Evolutionary conservation across 1,140 invertebrate genomes (phyloP), one percentile per base, ranked within the genome.

Genomic region (Macrosteles quadrilineatus): DNA sequence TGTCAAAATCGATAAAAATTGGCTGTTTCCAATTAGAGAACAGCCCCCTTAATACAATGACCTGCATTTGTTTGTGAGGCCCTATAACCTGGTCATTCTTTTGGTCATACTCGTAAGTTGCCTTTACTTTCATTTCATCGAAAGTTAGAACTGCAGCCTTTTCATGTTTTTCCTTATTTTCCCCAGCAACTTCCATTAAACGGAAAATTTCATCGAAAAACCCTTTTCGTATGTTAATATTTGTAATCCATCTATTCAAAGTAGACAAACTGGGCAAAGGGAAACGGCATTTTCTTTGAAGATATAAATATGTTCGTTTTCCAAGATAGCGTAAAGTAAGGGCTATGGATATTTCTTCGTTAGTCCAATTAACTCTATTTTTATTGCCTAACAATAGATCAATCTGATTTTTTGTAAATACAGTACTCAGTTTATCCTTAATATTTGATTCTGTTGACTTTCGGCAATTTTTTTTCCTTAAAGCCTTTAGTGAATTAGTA

Each of bases 11-110:
- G n/a, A n/a, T n/a, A n/a, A n/a, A n/a, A n/a, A n/a, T n/a, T n/a
- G n/a, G n/a, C n/a, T n/a, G n/a, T 64, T 80, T 79, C 80, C 79
- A 81, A 40, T 74, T 70, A n/a, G 59, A 68, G 67, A 77, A 77
- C 17, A 81, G 62, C 43, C 79, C 77, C 67, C 76, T 59, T 14
- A 74, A 75, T n/a, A n/a, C n/a, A n/a, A n/a, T n/a, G n/a, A n/a
- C n/a, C n/a, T n/a, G n/a, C n/a, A n/a, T n/a, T n/a, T n/a, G n/a
- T n/a, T n/a, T n/a, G n/a, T n/a, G n/a, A n/a, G n/a, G n/a, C n/a
- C n/a, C n/a, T n/a, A n/a, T n/a, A n/a, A n/a, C n/a, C n/a, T n/a
- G n/a, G n/a, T n/a, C n/a, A n/a, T n/a, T n/a, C n/a, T n/a, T n/a
- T n/a, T n/a, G n/a, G n/a, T n/a, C n/a, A n/a, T 81, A 81, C 71